phyloP scores from a whole-genome alignment of 2,888 invertebrate species.

The Lasioglossum villosulum region DNA sequence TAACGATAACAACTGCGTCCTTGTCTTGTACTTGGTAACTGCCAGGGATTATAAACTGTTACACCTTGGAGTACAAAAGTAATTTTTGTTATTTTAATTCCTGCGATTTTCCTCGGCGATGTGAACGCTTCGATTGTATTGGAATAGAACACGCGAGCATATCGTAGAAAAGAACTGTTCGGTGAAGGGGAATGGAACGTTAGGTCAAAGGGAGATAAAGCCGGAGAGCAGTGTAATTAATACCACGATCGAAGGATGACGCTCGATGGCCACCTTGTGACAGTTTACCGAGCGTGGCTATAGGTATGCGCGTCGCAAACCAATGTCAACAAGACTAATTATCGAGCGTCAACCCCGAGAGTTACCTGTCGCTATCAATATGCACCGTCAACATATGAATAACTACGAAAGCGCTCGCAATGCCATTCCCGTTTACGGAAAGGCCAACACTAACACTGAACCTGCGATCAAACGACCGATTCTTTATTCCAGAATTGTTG shows the following conservation, averaged over 20 bases:
- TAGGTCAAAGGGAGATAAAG: constrained; percentile 38
- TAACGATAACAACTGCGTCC: too few species aligned
- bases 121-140: background rate
- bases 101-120: background rate
- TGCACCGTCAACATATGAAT: constrained; percentile 46
- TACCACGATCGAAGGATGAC: constrained; percentile 73
- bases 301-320: constrained; percentile 33
- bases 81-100: too few species aligned
- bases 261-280: constrained; percentile 50
- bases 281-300: constrained; percentile 37
- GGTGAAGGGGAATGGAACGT: constrained; percentile 3
- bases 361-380: constrained; percentile 33
- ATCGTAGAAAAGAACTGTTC: constrained; percentile 33
- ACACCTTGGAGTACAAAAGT: too few species aligned
- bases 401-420: constrained; percentile 29
- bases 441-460: background rate
- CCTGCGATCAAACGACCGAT: background rate
- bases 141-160: background rate
- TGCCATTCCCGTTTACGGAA: background rate
- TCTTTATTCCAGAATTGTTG: background rate
- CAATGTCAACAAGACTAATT: constrained; percentile 75
- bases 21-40: too few species aligned
- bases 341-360: constrained; percentile 72
- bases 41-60: too few species aligned
- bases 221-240: constrained; percentile 73